Evolutionary conservation across 2,113 vertebrate species (phyloP).

Genomic region (Alces alces): DNA sequence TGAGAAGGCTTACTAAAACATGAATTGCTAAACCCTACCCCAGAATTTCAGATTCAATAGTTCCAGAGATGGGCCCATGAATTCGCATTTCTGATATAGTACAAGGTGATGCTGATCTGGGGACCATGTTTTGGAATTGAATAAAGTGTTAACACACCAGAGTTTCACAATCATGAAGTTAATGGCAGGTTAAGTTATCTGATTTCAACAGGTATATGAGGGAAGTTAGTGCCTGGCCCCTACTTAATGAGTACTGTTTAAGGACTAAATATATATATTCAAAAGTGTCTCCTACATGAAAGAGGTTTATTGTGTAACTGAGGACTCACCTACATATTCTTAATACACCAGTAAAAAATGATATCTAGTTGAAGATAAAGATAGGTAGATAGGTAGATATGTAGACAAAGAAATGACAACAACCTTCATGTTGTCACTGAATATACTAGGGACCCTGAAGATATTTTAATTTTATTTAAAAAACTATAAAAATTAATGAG

Average conservation of each 20-base stretch:
- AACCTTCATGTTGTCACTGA: neutral
- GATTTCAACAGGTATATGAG: neutral
- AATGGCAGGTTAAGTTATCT: neutral
- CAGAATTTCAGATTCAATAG: neutral
- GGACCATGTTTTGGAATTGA: neutral
- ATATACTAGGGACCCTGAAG: neutral
- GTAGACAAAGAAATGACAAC: neutral
- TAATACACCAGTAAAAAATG: neutral
- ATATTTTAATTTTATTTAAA: constrained; percentile 2
- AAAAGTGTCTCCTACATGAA: neutral
- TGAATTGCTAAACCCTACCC: neutral
- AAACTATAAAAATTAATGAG: constrained; percentile 34
- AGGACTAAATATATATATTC: neutral
- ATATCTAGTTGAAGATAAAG: constrained; percentile 21
- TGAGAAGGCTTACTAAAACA: neutral
- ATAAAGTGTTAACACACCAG: neutral
- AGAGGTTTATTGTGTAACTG: neutral
- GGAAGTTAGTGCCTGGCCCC: neutral
- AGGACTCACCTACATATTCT: neutral
- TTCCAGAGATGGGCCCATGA: neutral
- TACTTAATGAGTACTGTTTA: neutral
- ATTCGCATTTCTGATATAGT: neutral
- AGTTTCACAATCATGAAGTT: neutral
- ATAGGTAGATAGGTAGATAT: neutral
- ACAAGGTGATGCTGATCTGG: neutral